A percentile compares a stretch with the other conserved stretches of the same genome.
These are phyloP conservation scores for Apodemia hepburni DNA, from an alignment of 2,888 invertebrate genomes.

Conservation along the genomic window DNA sequence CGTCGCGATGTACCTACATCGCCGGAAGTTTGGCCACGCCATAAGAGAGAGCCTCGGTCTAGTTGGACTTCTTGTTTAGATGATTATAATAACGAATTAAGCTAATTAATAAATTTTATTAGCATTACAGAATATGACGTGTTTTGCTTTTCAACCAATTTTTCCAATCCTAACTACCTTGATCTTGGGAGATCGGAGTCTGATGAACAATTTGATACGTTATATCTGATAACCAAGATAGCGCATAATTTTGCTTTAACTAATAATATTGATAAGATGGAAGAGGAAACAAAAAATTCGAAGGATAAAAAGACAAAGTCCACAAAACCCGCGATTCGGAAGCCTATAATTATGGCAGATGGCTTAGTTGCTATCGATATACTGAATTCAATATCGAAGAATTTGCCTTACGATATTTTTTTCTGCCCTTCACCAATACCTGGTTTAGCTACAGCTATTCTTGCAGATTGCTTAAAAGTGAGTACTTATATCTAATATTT, in stretches of 20 bases:
- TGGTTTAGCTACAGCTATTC: constrained; percentile 44
- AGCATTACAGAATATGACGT: constrained; percentile 62
- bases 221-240: constrained; percentile 57
- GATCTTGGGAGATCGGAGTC: constrained; percentile 41
- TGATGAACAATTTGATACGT: constrained; percentile 48
- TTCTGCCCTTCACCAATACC: constrained; percentile 51
- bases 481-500: constrained; percentile 19
- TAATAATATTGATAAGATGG: constrained; percentile 20
- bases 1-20: too few species aligned
- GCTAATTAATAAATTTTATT: constrained; percentile 16
- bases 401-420: constrained; percentile 49
- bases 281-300: constrained; percentile 26
- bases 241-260: constrained; percentile 46
- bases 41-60: neutral
- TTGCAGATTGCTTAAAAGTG: constrained; percentile 57
- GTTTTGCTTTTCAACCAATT: constrained; percentile 57
- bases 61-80: neutral
- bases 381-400: constrained; percentile 45
- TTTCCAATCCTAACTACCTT: constrained; percentile 53
- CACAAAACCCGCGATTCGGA: constrained; percentile 31
- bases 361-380: constrained; percentile 57
- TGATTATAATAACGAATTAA: neutral
- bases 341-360: constrained; percentile 57
- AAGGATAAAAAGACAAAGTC: constrained; percentile 22
- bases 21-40: too few species aligned